These are phyloP conservation scores for Sebastes kiyomatsui DNA, from an alignment of 2,797 vertebrate genomes.

Conservation along the genomic window DNA sequence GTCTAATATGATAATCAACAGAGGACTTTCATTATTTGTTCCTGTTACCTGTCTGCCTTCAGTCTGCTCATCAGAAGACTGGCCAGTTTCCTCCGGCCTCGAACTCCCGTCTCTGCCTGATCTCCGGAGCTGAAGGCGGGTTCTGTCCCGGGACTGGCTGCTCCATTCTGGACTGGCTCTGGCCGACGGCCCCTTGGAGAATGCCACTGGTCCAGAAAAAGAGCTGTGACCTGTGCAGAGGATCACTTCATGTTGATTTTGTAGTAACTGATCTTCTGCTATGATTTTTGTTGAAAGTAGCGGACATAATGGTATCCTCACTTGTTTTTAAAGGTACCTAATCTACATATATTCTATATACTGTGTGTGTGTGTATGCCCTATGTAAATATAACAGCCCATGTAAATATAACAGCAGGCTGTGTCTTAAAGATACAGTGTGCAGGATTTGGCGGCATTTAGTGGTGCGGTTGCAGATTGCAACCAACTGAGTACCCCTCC, in stretches of 20 bases:
- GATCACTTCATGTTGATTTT: background rate
- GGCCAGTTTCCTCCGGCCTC: slow-evolving; percentile 62
- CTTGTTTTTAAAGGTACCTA: background rate
- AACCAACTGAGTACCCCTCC: too few relatives aligned
- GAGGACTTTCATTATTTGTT: background rate
- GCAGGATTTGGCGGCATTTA: too few relatives aligned
- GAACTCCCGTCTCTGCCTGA: slow-evolving; percentile 51
- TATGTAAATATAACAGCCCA: background rate
- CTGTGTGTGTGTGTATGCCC: too few relatives aligned
- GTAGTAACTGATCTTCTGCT: background rate
- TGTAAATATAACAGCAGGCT: background rate
- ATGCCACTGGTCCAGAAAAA: slow-evolving; percentile 66
- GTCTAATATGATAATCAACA: background rate
- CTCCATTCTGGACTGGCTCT: background rate
- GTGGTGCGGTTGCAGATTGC: too few relatives aligned
- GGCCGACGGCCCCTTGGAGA: background rate
- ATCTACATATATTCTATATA: background rate
- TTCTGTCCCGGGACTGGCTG: accelerated
- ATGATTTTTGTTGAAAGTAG: background rate
- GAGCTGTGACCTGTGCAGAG: slow-evolving; percentile 49
- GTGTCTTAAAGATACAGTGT: background rate
- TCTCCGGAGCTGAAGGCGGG: background rate
- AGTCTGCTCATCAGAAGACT: slow-evolving; percentile 62
- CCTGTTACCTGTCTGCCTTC: slow-evolving; percentile 61
- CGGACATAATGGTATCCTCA: background rate